Conservation (phyloP, 2,888 invertebrate species). For the Lepetodrilus schrolli region DNA sequence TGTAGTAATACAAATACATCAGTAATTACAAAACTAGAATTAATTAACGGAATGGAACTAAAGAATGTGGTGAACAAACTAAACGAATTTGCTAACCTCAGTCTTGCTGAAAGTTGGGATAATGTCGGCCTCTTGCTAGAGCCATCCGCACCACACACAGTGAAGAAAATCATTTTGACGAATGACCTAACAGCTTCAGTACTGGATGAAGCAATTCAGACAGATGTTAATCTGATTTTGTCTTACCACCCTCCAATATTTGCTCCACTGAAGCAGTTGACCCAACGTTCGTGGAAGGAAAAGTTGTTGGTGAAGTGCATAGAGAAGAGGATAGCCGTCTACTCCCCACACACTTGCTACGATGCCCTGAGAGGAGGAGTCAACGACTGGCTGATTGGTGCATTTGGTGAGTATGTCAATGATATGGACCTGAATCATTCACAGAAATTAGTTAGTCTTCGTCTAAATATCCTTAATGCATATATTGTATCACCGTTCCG, state of each 20-base stretch:
- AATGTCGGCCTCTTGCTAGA: conserved; percentile 94
- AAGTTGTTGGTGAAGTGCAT: conserved; percentile 86
- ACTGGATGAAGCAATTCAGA: conserved; percentile 83
- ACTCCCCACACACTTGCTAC: conserved; percentile 94
- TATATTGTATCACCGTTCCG: too few species aligned
- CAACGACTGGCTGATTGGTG: conserved; percentile 92
- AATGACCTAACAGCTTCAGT: conserved; percentile 94
- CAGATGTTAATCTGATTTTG: conserved; percentile 85
- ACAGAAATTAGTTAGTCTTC: too few species aligned
- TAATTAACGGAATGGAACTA: conserved; percentile 49
- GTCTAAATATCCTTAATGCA: too few species aligned
- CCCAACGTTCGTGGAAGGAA: conserved; percentile 82
- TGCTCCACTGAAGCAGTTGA: conserved; percentile 85
- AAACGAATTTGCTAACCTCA: conserved; percentile 58
- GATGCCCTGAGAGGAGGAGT: conserved; percentile 89
- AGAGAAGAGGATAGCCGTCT: conserved; percentile 89
- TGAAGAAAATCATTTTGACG: conserved; percentile 83
- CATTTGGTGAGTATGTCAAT: conserved; percentile 77
- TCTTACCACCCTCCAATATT: conserved; percentile 98
- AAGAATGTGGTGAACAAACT: conserved; percentile 51
- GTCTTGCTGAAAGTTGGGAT: conserved; percentile 89
- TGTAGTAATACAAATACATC: too few species aligned
- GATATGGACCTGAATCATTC: neutral
- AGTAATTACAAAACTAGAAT: too few species aligned
- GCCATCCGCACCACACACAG: conserved; percentile 79